Conservation (phyloP, 2,888 invertebrate species). For the Papilio elwesi region DNA sequence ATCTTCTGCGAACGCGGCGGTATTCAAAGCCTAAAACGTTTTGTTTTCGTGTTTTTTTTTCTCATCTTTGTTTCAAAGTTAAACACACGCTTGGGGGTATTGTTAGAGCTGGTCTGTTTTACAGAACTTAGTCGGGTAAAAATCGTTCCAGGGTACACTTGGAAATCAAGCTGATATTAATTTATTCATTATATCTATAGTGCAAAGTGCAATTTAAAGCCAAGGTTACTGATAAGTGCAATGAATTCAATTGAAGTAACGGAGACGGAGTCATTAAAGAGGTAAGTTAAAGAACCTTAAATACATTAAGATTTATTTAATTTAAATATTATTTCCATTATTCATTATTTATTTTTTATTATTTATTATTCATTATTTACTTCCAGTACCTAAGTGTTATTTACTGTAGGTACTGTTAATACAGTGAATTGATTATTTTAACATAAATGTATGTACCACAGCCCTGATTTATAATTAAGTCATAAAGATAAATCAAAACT, state of each 20-base stretch:
- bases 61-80: slow-evolving; percentile 78
- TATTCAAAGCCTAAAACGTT: slow-evolving; percentile 72
- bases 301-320: no score
- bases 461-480: background rate
- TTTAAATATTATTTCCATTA: no score
- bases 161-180: slow-evolving; percentile 54
- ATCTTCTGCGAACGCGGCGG: slow-evolving; percentile 78
- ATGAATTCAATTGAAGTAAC: background rate
- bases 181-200: slow-evolving; percentile 19
- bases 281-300: slow-evolving; percentile 24
- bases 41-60: slow-evolving; percentile 74
- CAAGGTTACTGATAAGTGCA: slow-evolving; percentile 15
- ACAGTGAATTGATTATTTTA: background rate
- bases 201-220: slow-evolving; percentile 23
- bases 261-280: background rate
- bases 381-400: background rate
- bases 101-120: slow-evolving; percentile 70
- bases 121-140: slow-evolving; percentile 79
- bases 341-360: no score
- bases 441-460: background rate
- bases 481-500: background rate
- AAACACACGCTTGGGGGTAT: slow-evolving; percentile 81
- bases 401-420: background rate
- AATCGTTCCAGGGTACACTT: slow-evolving; percentile 75
- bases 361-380: no score